These are phyloP conservation scores for Parauchenoglanis ngamensis DNA, from an alignment of 2,797 vertebrate species.

Conservation along the genomic window DNA sequence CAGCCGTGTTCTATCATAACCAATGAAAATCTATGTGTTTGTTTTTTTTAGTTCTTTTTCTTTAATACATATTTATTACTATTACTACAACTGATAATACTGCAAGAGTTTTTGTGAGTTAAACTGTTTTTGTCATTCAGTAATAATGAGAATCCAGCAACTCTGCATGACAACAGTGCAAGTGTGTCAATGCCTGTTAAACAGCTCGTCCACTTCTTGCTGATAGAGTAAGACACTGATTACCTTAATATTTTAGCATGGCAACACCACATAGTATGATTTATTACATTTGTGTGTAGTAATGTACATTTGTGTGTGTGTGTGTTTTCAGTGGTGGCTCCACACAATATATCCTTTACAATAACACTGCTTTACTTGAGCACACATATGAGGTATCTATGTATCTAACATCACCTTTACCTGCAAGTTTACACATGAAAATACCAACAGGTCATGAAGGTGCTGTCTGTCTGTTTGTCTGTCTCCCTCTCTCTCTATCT, in stretches of 20 bases:
- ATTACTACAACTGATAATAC: background rate
- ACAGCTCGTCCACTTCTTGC: conserved; percentile 43
- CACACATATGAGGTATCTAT: conserved; percentile 21
- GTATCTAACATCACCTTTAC: background rate
- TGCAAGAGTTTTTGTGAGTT: background rate
- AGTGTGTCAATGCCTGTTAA: conserved; percentile 35
- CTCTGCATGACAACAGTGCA: conserved; percentile 54
- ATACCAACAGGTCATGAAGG: background rate
- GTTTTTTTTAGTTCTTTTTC: background rate
- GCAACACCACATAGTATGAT: background rate
- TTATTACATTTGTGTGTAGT: background rate
- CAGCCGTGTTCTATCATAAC: background rate
- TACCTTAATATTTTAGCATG: background rate
- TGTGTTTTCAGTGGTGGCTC: conserved; percentile 38
- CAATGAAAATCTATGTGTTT: background rate
- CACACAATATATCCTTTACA: conserved; percentile 35
- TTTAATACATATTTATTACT: background rate
- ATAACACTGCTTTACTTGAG: conserved; percentile 24
- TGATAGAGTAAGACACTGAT: conserved; percentile 49
- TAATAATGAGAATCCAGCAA: conserved; percentile 47
- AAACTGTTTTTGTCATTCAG: conserved; percentile 19
- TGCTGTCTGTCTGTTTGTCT: background rate
- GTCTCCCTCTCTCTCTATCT: background rate
- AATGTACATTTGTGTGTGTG: conserved; percentile 1
- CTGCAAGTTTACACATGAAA: background rate